Conservation (phyloP, 92 coral and sea anemone species). For the Actinernus sp. region DNA sequence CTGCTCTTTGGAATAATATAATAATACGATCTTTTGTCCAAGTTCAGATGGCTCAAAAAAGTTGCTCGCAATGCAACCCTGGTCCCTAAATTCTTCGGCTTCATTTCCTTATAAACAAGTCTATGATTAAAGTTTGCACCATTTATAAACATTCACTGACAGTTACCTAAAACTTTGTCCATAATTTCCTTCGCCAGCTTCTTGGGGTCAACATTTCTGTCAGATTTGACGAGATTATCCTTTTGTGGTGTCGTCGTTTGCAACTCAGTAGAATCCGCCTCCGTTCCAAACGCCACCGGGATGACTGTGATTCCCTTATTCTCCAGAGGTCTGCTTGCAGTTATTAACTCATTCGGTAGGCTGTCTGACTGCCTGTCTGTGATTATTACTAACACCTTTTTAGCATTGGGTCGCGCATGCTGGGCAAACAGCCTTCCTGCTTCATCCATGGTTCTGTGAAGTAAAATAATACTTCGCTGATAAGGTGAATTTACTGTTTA, state of each 20-base stretch:
- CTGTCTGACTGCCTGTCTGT: constrained; percentile 61
- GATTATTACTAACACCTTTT: constrained; percentile 67
- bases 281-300: constrained; percentile 76
- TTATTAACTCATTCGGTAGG: constrained; percentile 17
- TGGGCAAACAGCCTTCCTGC: constrained; percentile 44
- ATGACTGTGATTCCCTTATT: constrained; percentile 65
- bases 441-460: constrained; percentile 15
- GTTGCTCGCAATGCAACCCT: no score
- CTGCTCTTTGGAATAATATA: no score
- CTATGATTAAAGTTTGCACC: no score
- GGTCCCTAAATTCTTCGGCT: no score
- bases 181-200: constrained; percentile 70
- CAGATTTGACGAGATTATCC: constrained; percentile 56
- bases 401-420: constrained; percentile 59
- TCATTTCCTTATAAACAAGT: no score
- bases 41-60: no score
- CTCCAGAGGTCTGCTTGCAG: constrained; percentile 54
- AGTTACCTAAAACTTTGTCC: constrained; percentile 29
- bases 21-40: no score
- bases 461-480: no score
- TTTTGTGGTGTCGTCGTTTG: constrained; percentile 41
- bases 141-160: no score
- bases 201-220: constrained; percentile 60
- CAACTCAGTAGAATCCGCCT: constrained; percentile 47
- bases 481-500: no score